Percentiles rank a stretch among this genome's conserved stretches.
Evolutionary conservation across 1,140 invertebrate genomes (phyloP).

Genomic region (Carcinoscorpius rotundicauda): DNA sequence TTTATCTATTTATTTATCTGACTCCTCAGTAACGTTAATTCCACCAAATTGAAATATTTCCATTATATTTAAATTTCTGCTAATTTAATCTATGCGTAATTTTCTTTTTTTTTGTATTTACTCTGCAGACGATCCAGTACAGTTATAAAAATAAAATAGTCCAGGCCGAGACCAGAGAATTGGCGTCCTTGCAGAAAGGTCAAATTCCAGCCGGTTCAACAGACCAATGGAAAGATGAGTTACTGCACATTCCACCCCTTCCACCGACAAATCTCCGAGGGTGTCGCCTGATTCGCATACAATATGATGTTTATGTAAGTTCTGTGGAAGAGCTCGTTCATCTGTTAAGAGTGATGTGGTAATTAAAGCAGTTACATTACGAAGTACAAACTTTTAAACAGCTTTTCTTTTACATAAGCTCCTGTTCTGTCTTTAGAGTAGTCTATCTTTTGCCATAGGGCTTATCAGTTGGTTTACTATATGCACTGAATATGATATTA

Average conservation of each 20-base stretch:
- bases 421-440: no score
- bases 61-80: not conserved
- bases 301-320: slow-evolving; percentile 91
- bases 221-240: slow-evolving; percentile 79
- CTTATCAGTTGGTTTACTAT: no score
- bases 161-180: slow-evolving; percentile 71
- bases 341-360: no score
- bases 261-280: slow-evolving; percentile 90
- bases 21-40: not conserved
- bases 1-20: not conserved
- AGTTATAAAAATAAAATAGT: slow-evolving; percentile 63
- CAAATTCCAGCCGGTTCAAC: slow-evolving; percentile 66
- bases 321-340: not conserved
- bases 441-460: no score
- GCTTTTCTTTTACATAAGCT: no score
- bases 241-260: slow-evolving; percentile 83
- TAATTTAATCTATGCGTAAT: slow-evolving; percentile 41
- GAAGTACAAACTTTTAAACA: no score
- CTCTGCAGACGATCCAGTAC: slow-evolving; percentile 69
- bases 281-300: slow-evolving; percentile 85
- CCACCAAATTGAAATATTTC: slow-evolving; percentile 5
- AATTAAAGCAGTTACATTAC: no score
- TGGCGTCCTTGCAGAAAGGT: slow-evolving; percentile 64
- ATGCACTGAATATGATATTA: no score
- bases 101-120: not conserved